These are phyloP conservation scores for Lepidocolaptes lacrymiger DNA, from an alignment of 2,797 vertebrate species.

Conservation along the genomic window DNA sequence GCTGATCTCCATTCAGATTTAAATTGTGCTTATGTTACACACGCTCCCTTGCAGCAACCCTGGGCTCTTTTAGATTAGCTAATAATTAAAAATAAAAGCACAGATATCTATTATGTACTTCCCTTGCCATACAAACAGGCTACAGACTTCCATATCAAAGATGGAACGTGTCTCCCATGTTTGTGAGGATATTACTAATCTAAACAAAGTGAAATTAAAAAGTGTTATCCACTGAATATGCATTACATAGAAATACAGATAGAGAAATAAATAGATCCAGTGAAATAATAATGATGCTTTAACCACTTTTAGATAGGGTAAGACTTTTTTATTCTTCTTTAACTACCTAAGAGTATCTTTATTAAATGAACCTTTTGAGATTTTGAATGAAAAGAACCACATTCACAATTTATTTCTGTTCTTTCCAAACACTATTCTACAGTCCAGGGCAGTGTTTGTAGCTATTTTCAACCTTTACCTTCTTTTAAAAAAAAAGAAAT, in stretches of 20 bases:
- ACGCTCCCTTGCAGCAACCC: background rate
- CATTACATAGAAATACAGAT: background rate
- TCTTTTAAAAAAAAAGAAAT: background rate
- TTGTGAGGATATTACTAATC: background rate
- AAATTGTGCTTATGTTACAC: background rate
- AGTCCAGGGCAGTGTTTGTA: background rate
- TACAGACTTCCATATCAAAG: background rate
- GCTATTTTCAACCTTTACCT: background rate
- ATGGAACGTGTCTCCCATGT: accelerated
- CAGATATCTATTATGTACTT: too few species aligned
- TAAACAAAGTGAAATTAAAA: background rate
- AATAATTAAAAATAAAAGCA: too few species aligned
- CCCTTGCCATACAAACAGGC: background rate
- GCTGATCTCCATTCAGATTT: background rate
- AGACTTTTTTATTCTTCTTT: background rate
- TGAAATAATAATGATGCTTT: background rate
- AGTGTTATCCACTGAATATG: background rate
- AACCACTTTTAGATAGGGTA: background rate
- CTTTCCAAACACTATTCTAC: background rate
- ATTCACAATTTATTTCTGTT: background rate
- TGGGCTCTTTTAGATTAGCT: background rate
- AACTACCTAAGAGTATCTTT: background rate
- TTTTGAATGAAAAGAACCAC: background rate
- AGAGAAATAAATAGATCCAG: background rate
- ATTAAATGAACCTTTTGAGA: background rate